These are phyloP conservation scores for Aselliscus stoliczkanus DNA, from an alignment of 2,797 vertebrate species.

Conservation along the genomic window DNA sequence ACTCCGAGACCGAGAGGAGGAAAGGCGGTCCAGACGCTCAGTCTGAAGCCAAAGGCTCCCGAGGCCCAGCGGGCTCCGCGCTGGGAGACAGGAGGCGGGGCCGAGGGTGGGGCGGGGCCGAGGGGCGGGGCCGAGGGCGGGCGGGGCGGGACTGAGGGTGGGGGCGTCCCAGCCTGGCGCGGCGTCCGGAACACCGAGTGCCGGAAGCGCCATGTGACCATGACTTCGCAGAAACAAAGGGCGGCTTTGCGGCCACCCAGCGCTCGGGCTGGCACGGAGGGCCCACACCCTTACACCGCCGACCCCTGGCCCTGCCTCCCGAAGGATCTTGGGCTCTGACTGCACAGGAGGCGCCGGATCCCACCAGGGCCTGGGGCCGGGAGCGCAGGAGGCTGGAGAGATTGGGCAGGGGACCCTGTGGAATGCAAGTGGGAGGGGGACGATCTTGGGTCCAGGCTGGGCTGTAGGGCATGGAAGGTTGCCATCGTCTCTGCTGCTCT, in stretches of 20 bases:
- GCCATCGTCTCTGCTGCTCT: neutral
- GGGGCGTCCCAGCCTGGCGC: slow-evolving; percentile 26
- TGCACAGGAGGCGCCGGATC: neutral
- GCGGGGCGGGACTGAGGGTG: neutral
- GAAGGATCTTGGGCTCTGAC: neutral
- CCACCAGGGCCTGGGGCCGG: accelerated
- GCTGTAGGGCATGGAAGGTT: neutral
- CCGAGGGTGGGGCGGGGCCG: too few species aligned
- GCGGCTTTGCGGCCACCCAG: neutral
- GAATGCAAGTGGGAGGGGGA: neutral
- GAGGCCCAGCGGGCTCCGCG: neutral
- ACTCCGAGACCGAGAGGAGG: neutral
- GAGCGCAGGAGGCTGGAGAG: accelerated
- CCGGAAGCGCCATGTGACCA: slow-evolving; percentile 59
- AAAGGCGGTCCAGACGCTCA: too few species aligned
- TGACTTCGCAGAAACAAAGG: slow-evolving; percentile 68
- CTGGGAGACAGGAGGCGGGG: neutral
- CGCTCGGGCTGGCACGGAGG: neutral
- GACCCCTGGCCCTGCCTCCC: neutral
- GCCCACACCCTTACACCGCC: too few species aligned
- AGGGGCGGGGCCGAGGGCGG: too few species aligned
- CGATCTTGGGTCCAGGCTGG: neutral
- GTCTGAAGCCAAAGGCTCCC: accelerated
- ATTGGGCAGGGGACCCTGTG: neutral
- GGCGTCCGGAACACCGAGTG: slow-evolving; percentile 44